Conservation (phyloP, 2,797 vertebrate species). For the Melanotaenia pygmaea region DNA sequence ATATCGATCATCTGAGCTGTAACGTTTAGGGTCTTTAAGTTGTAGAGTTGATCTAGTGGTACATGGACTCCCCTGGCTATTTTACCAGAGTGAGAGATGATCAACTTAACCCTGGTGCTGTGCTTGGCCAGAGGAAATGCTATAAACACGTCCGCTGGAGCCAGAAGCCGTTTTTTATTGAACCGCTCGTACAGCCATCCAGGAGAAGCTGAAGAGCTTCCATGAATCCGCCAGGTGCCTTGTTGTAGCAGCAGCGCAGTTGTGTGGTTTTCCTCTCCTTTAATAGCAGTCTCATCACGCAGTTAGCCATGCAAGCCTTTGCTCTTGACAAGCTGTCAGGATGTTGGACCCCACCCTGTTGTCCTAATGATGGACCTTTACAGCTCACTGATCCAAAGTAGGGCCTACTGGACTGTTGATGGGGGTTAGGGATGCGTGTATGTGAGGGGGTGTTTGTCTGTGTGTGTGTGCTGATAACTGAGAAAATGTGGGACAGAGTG, state of each 20-base stretch:
- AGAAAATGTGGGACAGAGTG: slow-evolving; percentile 11
- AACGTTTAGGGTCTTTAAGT: slow-evolving; percentile 86
- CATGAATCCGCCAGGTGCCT: slow-evolving; percentile 60
- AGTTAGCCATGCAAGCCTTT: slow-evolving; percentile 70
- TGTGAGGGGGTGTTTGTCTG: slow-evolving; percentile 10
- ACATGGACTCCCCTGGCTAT: slow-evolving; percentile 82
- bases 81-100: slow-evolving; percentile 84
- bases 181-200: slow-evolving; percentile 61
- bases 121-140: slow-evolving; percentile 77
- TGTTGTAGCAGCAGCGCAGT: slow-evolving; percentile 34
- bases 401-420: slow-evolving; percentile 68
- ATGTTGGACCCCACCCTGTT: slow-evolving; percentile 67
- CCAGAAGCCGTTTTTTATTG: slow-evolving; percentile 75
- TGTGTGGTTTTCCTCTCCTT: slow-evolving; percentile 44
- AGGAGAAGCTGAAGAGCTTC: slow-evolving; percentile 51
- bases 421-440: slow-evolving; percentile 28
- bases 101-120: slow-evolving; percentile 80
- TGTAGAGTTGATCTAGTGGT: slow-evolving; percentile 84
- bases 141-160: slow-evolving; percentile 74
- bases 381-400: slow-evolving; percentile 74
- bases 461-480: slow-evolving; percentile 1
- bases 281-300: slow-evolving; percentile 69
- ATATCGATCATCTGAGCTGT: slow-evolving; percentile 85
- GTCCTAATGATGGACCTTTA: slow-evolving; percentile 79
- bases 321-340: slow-evolving; percentile 77